These are phyloP conservation scores for Syndactyla subalaris DNA, from an alignment of 2,797 vertebrate species.

Conservation along the genomic window DNA sequence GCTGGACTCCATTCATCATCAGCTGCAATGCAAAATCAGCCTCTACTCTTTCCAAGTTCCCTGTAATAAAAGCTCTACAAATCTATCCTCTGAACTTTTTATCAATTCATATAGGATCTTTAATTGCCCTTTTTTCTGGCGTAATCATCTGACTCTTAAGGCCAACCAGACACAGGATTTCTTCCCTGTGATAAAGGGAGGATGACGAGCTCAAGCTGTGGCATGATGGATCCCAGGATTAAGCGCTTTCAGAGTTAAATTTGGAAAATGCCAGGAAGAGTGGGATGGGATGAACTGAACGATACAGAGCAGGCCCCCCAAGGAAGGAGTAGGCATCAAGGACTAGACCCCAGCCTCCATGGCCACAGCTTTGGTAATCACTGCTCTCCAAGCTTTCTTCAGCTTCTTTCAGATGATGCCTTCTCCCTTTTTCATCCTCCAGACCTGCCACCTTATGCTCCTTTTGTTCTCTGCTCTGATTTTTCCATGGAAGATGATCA, in stretches of 20 bases:
- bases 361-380: background rate
- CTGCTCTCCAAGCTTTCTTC: background rate
- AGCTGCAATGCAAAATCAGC: background rate
- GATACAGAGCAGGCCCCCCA: background rate
- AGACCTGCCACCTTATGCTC: background rate
- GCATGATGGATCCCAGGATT: background rate
- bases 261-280: background rate
- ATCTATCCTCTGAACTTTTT: background rate
- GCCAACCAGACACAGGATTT: background rate
- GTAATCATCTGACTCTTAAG: background rate
- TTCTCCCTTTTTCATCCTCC: background rate
- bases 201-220: background rate
- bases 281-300: background rate
- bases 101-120: background rate
- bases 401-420: background rate
- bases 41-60: background rate
- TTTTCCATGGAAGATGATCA: background rate
- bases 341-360: background rate
- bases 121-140: background rate
- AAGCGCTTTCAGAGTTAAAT: background rate
- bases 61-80: background rate
- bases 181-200: background rate
- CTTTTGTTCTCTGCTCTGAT: background rate
- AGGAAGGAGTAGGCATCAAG: background rate
- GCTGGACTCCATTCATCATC: background rate